Percentiles rank a stretch among this genome's conserved stretches.
These are phyloP conservation scores for Catonia carolina DNA, from an alignment of 2,888 invertebrate genomes.

Conservation along the genomic window DNA sequence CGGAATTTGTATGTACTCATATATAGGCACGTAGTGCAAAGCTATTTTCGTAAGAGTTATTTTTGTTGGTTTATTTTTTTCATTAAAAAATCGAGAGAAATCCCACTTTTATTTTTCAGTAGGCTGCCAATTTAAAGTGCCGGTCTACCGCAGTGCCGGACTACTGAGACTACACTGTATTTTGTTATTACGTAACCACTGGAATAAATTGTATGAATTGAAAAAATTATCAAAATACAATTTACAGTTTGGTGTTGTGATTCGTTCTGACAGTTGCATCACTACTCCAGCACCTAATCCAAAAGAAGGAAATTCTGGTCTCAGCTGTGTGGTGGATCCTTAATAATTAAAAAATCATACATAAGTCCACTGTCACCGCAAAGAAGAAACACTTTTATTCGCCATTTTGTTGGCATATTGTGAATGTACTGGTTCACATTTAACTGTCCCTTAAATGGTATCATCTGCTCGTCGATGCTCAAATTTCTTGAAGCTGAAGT, in stretches of 20 bases:
- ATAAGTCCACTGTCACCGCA: constrained; percentile 1
- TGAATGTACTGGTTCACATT: constrained; percentile 28
- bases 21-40: too few species aligned
- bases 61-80: too few species aligned
- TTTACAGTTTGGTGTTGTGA: constrained; percentile 4
- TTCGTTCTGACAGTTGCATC: constrained; percentile 10
- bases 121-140: too few species aligned
- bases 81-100: too few species aligned
- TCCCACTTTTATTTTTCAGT: too few species aligned
- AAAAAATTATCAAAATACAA: constrained; percentile 25
- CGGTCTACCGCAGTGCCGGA: too few species aligned
- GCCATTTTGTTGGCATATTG: constrained; percentile 23
- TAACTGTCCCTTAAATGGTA: constrained; percentile 28
- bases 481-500: constrained; percentile 24
- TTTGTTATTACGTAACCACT: constrained; percentile 10
- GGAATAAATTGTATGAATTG: constrained; percentile 17
- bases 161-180: too few species aligned
- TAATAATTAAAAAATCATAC: constrained; percentile 7
- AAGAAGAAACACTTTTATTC: not conserved
- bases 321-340: not conserved
- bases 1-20: too few species aligned
- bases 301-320: not conserved
- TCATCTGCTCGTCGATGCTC: too few species aligned
- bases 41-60: too few species aligned
- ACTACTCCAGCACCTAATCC: constrained; percentile 9